phyloP scores from a whole-genome alignment of 2,113 vertebrate genomes.

The Edolisoma coerulescens region DNA sequence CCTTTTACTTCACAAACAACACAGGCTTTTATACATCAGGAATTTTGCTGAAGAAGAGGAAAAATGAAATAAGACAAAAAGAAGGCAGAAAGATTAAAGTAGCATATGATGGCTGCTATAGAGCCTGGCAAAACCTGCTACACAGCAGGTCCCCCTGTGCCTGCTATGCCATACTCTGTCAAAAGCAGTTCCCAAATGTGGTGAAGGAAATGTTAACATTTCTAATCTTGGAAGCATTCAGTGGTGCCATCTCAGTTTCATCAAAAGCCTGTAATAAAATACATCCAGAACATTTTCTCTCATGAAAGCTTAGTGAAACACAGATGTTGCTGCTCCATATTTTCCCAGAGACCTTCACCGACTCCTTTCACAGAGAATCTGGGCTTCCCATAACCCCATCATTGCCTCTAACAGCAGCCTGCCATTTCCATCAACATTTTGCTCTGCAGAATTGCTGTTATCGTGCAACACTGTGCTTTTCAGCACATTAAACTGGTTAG shows the following conservation, averaged over 20 bases:
- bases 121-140: slow-evolving; percentile 25
- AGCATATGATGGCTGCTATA: neutral
- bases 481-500: neutral
- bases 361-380: neutral
- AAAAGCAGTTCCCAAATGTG: slow-evolving; percentile 12
- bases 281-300: neutral
- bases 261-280: slow-evolving; percentile 23
- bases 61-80: neutral
- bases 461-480: neutral
- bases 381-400: neutral
- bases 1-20: slow-evolving; percentile 28
- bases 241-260: slow-evolving; percentile 25
- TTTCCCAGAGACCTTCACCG: neutral
- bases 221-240: slow-evolving; percentile 41
- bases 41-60: neutral
- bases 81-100: slow-evolving; percentile 3
- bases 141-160: slow-evolving; percentile 4
- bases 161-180: slow-evolving; percentile 6
- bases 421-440: slow-evolving; percentile 26
- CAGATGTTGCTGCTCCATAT: slow-evolving; percentile 16
- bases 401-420: neutral
- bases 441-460: neutral
- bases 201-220: slow-evolving; percentile 26
- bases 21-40: neutral
- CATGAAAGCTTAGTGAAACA: slow-evolving; percentile 7